Conservation (phyloP, 2,888 invertebrate genomes). For the Horisme vitalbata region DNA sequence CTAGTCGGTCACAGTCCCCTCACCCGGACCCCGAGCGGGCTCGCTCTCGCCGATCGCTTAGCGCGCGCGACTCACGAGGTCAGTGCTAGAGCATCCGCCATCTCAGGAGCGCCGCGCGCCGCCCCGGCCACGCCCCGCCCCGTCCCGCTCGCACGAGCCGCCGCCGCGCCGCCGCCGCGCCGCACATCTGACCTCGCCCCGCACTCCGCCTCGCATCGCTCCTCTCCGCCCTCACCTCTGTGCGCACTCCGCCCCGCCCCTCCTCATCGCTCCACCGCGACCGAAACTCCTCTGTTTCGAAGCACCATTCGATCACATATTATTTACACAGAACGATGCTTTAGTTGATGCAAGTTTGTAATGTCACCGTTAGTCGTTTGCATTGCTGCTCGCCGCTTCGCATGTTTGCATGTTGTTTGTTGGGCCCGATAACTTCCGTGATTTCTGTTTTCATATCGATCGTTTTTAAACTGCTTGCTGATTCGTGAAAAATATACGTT, state of each 20-base stretch:
- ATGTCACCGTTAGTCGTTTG: neutral
- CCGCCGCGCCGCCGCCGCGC: conserved; percentile 10
- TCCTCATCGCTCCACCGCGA: conserved; percentile 18
- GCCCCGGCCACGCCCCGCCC: conserved; percentile 44
- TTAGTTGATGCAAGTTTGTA: conserved; percentile 9
- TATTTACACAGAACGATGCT: conserved; percentile 12
- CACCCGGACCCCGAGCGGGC: conserved; percentile 66
- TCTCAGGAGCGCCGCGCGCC: conserved; percentile 83
- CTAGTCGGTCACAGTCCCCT: conserved; percentile 62
- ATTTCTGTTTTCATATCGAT: neutral
- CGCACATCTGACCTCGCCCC: conserved; percentile 44
- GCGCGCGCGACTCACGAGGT: conserved; percentile 72
- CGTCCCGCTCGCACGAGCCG: conserved; percentile 22
- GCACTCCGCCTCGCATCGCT: conserved; percentile 36
- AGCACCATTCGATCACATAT: too few relatives aligned
- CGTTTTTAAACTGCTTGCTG: neutral
- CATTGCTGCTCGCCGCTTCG: conserved; percentile 34
- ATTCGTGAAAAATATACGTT: neutral
- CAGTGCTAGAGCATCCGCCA: conserved; percentile 81
- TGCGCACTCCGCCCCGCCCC: conserved; percentile 17
- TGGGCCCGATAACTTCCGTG: neutral
- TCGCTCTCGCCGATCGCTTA: conserved; percentile 56
- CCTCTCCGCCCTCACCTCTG: conserved; percentile 21
- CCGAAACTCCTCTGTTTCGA: conserved; percentile 34
- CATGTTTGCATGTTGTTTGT: conserved; percentile 37